Evolutionary conservation across 2,113 vertebrate species (phyloP).

Genomic region (Cacatua alba): DNA sequence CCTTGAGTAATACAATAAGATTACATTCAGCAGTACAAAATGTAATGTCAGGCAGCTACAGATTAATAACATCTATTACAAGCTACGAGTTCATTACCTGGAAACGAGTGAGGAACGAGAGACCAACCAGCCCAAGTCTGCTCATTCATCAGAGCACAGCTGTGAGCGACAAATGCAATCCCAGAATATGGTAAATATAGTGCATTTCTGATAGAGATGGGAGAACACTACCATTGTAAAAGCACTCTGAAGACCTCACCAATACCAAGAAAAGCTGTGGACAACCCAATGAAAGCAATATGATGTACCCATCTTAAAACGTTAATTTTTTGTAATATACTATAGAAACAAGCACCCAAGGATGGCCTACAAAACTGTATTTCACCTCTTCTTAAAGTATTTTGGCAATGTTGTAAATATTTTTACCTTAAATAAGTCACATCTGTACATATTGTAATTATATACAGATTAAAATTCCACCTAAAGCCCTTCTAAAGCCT

Average conservation of each 20-base stretch:
- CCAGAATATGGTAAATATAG: not conserved
- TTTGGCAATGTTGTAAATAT: not conserved
- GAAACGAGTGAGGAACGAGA: not conserved
- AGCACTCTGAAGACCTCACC: not conserved
- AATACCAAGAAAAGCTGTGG: not conserved
- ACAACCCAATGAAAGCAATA: not conserved
- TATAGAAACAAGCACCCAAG: not conserved
- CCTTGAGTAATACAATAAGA: constrained; percentile 9
- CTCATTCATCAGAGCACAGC: not conserved
- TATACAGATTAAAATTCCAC: not conserved
- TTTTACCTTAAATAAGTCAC: not conserved
- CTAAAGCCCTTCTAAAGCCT: not conserved
- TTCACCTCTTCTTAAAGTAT: not conserved
- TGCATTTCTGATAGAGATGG: not conserved
- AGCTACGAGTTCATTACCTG: constrained; percentile 34
- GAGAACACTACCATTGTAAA: not conserved
- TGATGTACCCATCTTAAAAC: not conserved
- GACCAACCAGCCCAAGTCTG: not conserved
- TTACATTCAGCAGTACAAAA: constrained; percentile 27
- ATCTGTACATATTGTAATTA: not conserved
- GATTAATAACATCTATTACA: constrained; percentile 36
- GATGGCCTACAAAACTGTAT: not conserved
- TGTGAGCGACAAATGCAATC: not conserved
- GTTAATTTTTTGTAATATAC: not conserved
- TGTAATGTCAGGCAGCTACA: constrained; percentile 20